Evolutionary conservation across 2,113 vertebrate species (phyloP), one percentile per base, ranked within the genome.

Genomic region (Phyllopteryx taeniolatus): DNA sequence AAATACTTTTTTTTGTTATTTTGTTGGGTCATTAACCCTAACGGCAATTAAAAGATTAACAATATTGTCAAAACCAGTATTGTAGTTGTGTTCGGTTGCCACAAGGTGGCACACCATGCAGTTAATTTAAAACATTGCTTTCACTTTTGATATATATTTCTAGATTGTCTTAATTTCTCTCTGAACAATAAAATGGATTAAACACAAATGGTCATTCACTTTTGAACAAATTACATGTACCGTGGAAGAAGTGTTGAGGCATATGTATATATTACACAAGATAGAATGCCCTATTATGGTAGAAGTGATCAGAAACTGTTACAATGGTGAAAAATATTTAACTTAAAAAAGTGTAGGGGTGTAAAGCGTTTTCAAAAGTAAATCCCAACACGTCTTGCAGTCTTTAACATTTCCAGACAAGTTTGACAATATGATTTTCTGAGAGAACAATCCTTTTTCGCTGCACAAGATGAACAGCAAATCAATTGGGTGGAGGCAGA

Each of bases 31-130:
- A 68, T 42, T 44, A 19, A 74, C 64, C 13, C 13, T 15, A 67
- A 59, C 8, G 43, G 51, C 73, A 73, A 83, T 80, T 81, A 84
- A 84, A 85, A 12, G 56, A 9, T 0, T 68, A 70, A 79, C 15
- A 74, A 20, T 33, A 73, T 59, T 59, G n/a, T 59, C 56, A 31
- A 33, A 27, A 33, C 4, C 10, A 7, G 62, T 20, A 11, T 3
- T 20, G 8, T 61, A 9, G 39, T 43, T 42, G 20, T 44, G 31
- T 27, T 22, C 7, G 1, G n/a, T 22, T 44, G 42, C 20, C 42
- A 22, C 42, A 12, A 65, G 35, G 62, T 20, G 19, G 62, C 17
- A 20, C 61, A n/a, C 19, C 43, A 19, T 2, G 3, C 15, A 15
- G 33, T 33, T 2, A 3, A 13, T 11, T 33, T 12, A 4, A 2